Evolutionary conservation across 2,797 vertebrate species (phyloP).

Genomic region (Urosaurus nigricauda): DNA sequence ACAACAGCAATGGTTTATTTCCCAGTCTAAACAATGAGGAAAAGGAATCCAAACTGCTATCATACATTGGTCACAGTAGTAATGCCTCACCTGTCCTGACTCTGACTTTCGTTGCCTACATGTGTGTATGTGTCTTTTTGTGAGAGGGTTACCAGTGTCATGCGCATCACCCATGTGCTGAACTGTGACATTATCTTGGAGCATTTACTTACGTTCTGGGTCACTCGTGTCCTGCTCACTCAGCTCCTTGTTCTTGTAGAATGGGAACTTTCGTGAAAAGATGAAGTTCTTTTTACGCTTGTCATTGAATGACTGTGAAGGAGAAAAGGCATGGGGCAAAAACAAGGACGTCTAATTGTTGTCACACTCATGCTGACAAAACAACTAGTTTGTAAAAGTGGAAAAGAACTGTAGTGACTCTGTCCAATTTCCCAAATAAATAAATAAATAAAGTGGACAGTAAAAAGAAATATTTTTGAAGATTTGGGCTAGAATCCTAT

Average conservation of each 20-base stretch:
- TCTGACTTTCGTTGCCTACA: conserved; percentile 73
- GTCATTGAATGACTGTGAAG: conserved; percentile 99
- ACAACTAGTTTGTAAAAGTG: conserved; percentile 87
- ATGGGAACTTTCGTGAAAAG: conserved; percentile 99
- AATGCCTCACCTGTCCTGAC: conserved; percentile 83
- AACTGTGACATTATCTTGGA: conserved; percentile 79
- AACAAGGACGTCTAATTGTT: conserved; percentile 93
- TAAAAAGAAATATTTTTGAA: not conserved
- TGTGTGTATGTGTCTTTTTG: conserved; percentile 57
- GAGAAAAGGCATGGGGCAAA: conserved; percentile 97
- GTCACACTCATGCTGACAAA: conserved; percentile 97
- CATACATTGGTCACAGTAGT: conserved; percentile 83
- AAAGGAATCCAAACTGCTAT: conserved; percentile 82
- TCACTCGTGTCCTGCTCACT: conserved; percentile 97
- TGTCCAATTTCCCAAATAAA: conserved; percentile 7
- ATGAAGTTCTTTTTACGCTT: conserved; percentile 99
- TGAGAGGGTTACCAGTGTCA: conserved; percentile 69
- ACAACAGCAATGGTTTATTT: conserved; percentile 38
- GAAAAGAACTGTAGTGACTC: conserved; percentile 84
- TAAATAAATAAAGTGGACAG: not conserved
- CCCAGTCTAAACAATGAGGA: conserved; percentile 16
- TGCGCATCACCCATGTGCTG: conserved; percentile 79
- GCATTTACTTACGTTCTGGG: conserved; percentile 96
- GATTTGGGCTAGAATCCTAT: not conserved
- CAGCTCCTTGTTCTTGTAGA: conserved; percentile 99